Evolutionary conservation across 2,888 invertebrate genomes (phyloP), one percentile per base, ranked within the genome.

Genomic region (Meteorus colon): DNA sequence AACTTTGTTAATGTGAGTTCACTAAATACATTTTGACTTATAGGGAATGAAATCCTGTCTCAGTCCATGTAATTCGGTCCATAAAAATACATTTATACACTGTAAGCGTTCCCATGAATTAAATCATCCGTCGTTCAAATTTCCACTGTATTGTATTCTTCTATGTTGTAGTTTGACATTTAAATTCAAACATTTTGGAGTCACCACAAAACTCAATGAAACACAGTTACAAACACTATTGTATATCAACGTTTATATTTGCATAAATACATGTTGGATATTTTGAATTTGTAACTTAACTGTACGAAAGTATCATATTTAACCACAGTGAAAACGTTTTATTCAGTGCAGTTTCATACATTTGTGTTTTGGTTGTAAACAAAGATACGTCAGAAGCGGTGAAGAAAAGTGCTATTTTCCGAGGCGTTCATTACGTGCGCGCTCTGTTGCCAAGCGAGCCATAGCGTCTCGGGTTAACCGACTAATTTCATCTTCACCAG

Each of bases 401-500:
- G 24, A 27, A 34, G 19, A 34, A 65, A 65, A 41, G 65, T 41
- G 55, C 19, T 45, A 41, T 71, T 62, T 71, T 62, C 41, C 16
- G 34, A 16, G 60, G 45, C 45, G 62, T 71, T 71, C 37, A 59
- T 69, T 59, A 59, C 55, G 59, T 27, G 55, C 24, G 55, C 55
- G 55, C 24, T 55, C 59, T 55, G 68, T 69, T 37, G 45, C 59
- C 55, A 69, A 19, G 59, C 69, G n/a, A 69, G 59, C 51, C 41
- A 14, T 66, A 24, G 16, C 27, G 19, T 51, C 74, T 75, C 68
- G 74, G 77, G 74, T 79, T 80, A 77, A 79, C 78, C 77, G 76
- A 71, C 77, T 78, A 80, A 80, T 80, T 79, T 79, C 78, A 80
- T 79, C 75, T 75, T 62, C 45, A 69, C 73, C 72, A 77, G 74